A percentile compares a stretch with the other conserved stretches of the same genome.
These are phyloP conservation scores for Leptinotarsa tumamoca DNA, from an alignment of 2,888 invertebrate genomes.

Conservation along the genomic window DNA sequence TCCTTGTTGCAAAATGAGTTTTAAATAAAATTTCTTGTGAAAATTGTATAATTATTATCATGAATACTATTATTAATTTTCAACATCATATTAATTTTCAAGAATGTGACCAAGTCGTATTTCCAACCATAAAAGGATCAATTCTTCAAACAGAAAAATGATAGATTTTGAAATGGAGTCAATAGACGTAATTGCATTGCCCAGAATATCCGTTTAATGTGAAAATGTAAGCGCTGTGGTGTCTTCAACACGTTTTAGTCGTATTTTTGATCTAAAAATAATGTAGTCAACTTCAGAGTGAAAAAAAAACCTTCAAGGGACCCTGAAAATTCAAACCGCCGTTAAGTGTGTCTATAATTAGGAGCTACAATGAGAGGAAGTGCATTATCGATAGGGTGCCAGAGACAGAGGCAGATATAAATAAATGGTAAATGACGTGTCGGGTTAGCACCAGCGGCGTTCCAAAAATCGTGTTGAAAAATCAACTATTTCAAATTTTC, in stretches of 20 bases:
- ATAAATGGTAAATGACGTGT: not conserved
- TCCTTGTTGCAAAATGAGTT: no score
- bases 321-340: not conserved
- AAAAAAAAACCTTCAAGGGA: not conserved
- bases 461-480: not conserved
- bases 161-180: no score
- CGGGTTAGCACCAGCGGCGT: not conserved
- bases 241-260: not conserved
- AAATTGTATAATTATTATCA: no score
- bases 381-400: conserved; percentile 18
- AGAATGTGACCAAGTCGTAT: no score
- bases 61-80: no score
- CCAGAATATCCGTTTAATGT: no score
- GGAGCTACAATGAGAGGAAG: conserved; percentile 20
- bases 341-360: conserved; percentile 20
- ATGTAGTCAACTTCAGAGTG: not conserved
- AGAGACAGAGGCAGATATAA: conserved; percentile 10
- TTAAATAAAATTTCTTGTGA: no score
- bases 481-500: no score
- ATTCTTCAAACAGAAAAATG: no score
- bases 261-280: conserved; percentile 9
- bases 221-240: not conserved
- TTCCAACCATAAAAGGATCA: no score
- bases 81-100: no score
- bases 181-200: no score